Base-by-base conservation (phyloP, 2,888 invertebrate genomes). In the Drepanosiphum platanoidis region DNA sequence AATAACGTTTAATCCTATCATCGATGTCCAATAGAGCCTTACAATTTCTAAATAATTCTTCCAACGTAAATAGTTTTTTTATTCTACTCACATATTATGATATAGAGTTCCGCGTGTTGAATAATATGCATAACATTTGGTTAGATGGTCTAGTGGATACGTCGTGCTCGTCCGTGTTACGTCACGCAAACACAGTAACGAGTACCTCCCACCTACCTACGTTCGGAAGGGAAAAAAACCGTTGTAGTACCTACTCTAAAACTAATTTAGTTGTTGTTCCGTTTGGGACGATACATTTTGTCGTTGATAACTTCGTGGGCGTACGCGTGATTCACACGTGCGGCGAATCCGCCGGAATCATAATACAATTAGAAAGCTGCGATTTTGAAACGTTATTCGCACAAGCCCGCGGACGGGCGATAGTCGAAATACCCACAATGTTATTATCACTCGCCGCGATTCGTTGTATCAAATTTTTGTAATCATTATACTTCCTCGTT, bases 281-380 rank as follows among this genome's bases (percentile, higher is more conserved):
- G 71, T 39, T n/a, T 39, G 39, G 5, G 71, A 39, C 27, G 39
- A 71, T 71, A 36, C 39, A 15, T 71, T 71, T 71, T 71, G 27
- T 71, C 8, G 71, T 71, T 39, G 3, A 39, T 71, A 71, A 71
- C 39, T 71, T 71, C 27, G 27, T 71, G 71, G 71, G 71, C 71
- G 71, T 71, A 70, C 1, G 18, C 18, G 52, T 52, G 8, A 34
- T n/a, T n/a, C 15, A n/a, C 15, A 1, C 15, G n/a, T 39, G 8
- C 3, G 15, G 39, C 5, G 39, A 71, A 27, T 71, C 39, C 7
- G 15, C 27, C 39, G 27, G 15, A 15, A 39, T 39, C 71, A 27
- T 71, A 39, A n/a, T n/a, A n/a, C n/a, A n/a, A 71, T 71, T 71
- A 71, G 71, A 71, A 71, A 71, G 71, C 71, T 39, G 27, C 8